Conservation (phyloP, 2,113 vertebrate genomes). For the Psittacus erithacus region DNA sequence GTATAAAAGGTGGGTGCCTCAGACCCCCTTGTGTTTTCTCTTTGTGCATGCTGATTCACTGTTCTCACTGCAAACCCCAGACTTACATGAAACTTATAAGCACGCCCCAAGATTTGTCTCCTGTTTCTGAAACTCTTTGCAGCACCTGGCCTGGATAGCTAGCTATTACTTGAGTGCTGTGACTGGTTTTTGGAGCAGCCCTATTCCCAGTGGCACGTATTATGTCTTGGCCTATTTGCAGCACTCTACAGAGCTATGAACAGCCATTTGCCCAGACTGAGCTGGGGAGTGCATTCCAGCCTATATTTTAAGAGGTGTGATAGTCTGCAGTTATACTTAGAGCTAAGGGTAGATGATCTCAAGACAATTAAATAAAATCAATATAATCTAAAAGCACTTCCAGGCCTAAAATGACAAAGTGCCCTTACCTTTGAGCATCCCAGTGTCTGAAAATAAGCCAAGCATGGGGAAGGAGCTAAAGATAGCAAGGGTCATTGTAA, state of each 20-base stretch:
- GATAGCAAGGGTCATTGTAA: not conserved
- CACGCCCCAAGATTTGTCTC: not conserved
- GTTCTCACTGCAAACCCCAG: not conserved
- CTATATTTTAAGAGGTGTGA: not conserved
- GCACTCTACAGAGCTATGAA: not conserved
- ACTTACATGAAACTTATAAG: not conserved
- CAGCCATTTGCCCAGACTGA: not conserved
- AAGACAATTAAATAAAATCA: not conserved
- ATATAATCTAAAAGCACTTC: not conserved
- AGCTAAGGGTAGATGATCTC: not conserved
- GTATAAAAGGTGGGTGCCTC: not conserved
- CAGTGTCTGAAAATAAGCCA: not conserved
- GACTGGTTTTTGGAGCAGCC: not conserved
- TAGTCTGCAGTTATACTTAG: not conserved
- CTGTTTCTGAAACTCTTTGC: not conserved
- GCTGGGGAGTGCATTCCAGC: not conserved
- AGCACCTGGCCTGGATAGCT: not conserved
- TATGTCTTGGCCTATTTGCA: not conserved
- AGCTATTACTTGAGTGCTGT: not conserved
- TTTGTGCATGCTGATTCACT: not conserved
- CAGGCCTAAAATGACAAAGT: not conserved
- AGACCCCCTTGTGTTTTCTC: not conserved
- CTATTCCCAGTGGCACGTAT: fast-evolving
- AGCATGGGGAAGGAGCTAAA: not conserved
- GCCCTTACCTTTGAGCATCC: not conserved